Conservation (phyloP, 2,797 vertebrate species). For the Leptatherina wallacei region DNA sequence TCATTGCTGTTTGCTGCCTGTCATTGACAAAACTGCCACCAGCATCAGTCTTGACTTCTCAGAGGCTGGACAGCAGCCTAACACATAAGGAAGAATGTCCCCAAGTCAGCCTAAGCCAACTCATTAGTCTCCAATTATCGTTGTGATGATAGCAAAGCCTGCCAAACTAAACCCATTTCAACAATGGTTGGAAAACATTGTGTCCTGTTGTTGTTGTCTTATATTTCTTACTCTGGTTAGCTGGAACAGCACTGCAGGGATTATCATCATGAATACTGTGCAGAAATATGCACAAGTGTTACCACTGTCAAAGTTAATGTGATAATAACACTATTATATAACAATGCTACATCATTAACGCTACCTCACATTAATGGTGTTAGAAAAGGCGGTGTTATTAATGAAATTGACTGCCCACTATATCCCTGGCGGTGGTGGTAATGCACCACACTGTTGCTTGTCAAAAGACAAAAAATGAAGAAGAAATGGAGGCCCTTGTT, state of each 20-base stretch:
- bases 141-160: constrained; percentile 71
- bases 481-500: background rate
- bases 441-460: background rate
- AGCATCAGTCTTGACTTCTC: constrained; percentile 59
- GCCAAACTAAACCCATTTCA: constrained; percentile 71
- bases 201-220: constrained; percentile 36
- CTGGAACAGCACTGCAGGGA: constrained; percentile 25
- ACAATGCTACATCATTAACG: background rate
- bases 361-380: background rate
- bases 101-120: constrained; percentile 67
- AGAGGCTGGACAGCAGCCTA: constrained; percentile 66
- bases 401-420: background rate
- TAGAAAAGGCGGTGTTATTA: background rate
- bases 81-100: constrained; percentile 64
- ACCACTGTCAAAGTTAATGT: constrained; percentile 7
- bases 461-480: background rate
- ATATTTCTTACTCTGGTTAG: constrained; percentile 47
- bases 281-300: background rate
- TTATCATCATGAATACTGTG: constrained; percentile 16
- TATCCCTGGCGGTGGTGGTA: background rate
- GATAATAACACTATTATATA: background rate
- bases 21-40: constrained; percentile 73
- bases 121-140: constrained; percentile 81
- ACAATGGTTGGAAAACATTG: constrained; percentile 54
- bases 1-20: constrained; percentile 73